These are phyloP conservation scores for Campylomormyrus tamandua DNA, from an alignment of 2,113 vertebrate genomes.

Conservation along the genomic window DNA sequence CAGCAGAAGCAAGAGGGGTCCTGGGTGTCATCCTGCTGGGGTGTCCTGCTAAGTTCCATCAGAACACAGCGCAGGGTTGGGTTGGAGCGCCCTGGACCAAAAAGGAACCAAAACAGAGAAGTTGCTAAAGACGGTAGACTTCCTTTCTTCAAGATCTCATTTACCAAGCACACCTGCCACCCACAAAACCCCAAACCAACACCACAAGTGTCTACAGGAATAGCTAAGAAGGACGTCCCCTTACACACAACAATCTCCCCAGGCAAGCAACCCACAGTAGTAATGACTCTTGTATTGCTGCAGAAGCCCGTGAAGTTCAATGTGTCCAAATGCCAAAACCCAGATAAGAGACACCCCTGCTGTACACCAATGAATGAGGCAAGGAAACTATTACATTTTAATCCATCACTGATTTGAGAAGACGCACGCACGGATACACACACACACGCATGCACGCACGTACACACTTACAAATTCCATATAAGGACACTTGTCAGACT, in stretches of 20 bases:
- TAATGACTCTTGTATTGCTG: background rate
- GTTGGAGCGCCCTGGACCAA: constrained; percentile 70
- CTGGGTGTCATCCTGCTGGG: constrained; percentile 51
- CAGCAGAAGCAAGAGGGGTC: constrained; percentile 68
- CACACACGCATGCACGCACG: too few species aligned
- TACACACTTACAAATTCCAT: background rate
- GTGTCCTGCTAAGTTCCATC: constrained; percentile 74
- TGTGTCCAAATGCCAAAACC: background rate
- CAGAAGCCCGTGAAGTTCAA: background rate
- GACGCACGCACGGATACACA: background rate
- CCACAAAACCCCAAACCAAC: background rate
- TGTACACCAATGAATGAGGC: background rate
- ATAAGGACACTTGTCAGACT: background rate
- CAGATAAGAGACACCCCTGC: background rate
- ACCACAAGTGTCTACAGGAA: background rate
- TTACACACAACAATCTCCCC: background rate
- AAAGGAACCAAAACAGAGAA: background rate
- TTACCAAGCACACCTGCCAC: background rate
- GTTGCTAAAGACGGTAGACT: background rate
- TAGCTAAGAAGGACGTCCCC: background rate
- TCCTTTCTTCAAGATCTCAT: background rate
- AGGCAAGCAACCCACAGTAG: background rate
- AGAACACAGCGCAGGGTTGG: constrained; percentile 73
- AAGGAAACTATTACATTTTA: background rate
- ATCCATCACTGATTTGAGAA: background rate